Percentiles rank a stretch among this genome's conserved stretches.
These are phyloP conservation scores for Onychomys arenicola DNA, from an alignment of 2,797 vertebrate species.

Conservation along the genomic window DNA sequence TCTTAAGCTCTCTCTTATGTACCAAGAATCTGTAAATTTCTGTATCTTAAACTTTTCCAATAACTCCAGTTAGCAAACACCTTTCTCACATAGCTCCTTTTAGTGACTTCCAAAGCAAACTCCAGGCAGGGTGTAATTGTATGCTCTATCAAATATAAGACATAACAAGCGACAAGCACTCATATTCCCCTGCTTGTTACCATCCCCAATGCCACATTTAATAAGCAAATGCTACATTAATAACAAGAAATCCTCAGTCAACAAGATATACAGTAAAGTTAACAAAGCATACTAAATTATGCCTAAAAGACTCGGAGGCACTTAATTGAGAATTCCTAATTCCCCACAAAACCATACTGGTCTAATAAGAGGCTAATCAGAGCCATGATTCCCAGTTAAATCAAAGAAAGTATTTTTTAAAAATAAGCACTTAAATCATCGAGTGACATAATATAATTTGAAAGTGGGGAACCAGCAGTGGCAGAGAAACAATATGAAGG, in stretches of 20 bases:
- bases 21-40: conserved; percentile 48
- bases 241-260: conserved; percentile 56
- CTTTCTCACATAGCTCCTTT: conserved; percentile 19
- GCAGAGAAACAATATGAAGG: conserved; percentile 36
- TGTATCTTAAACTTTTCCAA: background rate
- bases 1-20: conserved; percentile 19
- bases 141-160: conserved; percentile 44
- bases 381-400: conserved; percentile 51
- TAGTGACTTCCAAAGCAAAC: conserved; percentile 42
- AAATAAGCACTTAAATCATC: conserved; percentile 1
- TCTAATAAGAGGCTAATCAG: conserved; percentile 49
- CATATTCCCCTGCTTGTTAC: background rate
- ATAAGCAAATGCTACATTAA: background rate
- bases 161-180: conserved; percentile 40
- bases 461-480: background rate
- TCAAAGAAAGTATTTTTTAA: background rate
- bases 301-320: conserved; percentile 5
- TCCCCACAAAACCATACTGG: conserved; percentile 46
- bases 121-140: background rate
- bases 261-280: background rate
- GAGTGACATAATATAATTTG: conserved; percentile 57
- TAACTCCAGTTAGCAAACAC: conserved; percentile 21
- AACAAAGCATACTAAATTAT: conserved; percentile 42
- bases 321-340: conserved; percentile 35
- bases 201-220: conserved; percentile 53